Evolutionary conservation across 2,888 invertebrate species (phyloP).

Genomic region (Phengaris arion): DNA sequence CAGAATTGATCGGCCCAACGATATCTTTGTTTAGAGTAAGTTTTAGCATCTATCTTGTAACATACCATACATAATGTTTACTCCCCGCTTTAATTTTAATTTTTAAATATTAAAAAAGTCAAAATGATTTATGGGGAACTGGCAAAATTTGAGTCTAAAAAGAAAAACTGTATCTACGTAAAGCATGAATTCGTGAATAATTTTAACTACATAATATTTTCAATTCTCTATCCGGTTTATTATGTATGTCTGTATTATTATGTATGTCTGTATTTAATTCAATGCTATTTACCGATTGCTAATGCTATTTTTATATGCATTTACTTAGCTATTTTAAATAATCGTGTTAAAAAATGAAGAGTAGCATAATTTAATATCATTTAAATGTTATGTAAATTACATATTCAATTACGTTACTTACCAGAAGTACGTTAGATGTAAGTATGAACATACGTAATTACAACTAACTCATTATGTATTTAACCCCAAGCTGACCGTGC

Average conservation of each 20-base stretch:
- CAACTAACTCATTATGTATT: conserved; percentile 17
- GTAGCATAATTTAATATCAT: conserved; percentile 22
- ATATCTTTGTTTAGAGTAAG: conserved; percentile 72
- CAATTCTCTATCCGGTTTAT: not conserved
- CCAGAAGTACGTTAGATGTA: conserved; percentile 8
- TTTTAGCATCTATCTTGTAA: conserved; percentile 37
- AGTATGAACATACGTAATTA: conserved; percentile 19
- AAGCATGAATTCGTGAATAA: not conserved
- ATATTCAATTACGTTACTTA: conserved; percentile 21
- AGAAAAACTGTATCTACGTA: not conserved
- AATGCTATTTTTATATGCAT: too few species aligned
- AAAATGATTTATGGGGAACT: not conserved
- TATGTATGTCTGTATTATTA: not conserved
- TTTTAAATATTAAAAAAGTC: not conserved
- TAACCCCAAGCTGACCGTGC: not conserved
- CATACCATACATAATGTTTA: too few species aligned
- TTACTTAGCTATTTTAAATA: not conserved
- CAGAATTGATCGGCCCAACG: conserved; percentile 57
- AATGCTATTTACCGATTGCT: not conserved
- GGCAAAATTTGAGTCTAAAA: not conserved
- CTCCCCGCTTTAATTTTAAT: too few species aligned
- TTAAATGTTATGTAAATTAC: not conserved
- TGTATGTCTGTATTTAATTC: not conserved
- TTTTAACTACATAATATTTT: not conserved
- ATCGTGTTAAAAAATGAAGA: conserved; percentile 20